Base-by-base conservation (phyloP, 2,888 invertebrate genomes). In the Hirtodrosophila cameraria region DNA sequence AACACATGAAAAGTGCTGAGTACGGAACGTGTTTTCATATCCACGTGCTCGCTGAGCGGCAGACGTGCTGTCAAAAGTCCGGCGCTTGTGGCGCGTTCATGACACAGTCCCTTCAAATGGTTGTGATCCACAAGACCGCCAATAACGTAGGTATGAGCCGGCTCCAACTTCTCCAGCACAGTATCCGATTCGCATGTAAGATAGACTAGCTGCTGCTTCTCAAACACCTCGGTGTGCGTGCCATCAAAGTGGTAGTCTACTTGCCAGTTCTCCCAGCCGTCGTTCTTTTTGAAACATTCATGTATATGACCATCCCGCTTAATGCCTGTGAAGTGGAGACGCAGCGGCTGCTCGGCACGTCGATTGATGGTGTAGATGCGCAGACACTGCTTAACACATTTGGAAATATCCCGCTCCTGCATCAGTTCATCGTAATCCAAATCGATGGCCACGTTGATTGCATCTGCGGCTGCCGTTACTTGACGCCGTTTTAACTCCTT, bases 101-200 rank as follows among this genome's bases (percentile, higher is more conserved):
- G 94, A 88, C 98, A 98, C 11, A 96, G 91, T 1, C 98, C 98
- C 95, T 99, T 99, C 76, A 98, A 96, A 77, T 95, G 93, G 91
- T 99, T 99, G 89, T 99, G 99, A 92, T 99, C 99, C 0, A 99
- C 98, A 36, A 99, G 92, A 18, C 99, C 99, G 31, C 99, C 99
- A 89, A 99, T 99, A 43, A 99, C 94, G 88, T 99, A 99, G 38
- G 95, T 93, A 88, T 95, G 95, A 65, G 94, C 93, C 15, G 95
- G 93, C 76, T 96, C 94, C 81, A 98, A 92, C 48, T 91, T 90
- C 54, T 94, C 93, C 69, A 99, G 93, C 4, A 97, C 91, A 92
- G 97, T 97, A 39, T 96, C 95, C 9, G 99, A 99, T 90, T 99
- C 99, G 90, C 98, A 97, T 3, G 96, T 96, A 71, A 99, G 92